Evolutionary conservation across 1,140 invertebrate species (phyloP).

Genomic region (Drosophila cardini): DNA sequence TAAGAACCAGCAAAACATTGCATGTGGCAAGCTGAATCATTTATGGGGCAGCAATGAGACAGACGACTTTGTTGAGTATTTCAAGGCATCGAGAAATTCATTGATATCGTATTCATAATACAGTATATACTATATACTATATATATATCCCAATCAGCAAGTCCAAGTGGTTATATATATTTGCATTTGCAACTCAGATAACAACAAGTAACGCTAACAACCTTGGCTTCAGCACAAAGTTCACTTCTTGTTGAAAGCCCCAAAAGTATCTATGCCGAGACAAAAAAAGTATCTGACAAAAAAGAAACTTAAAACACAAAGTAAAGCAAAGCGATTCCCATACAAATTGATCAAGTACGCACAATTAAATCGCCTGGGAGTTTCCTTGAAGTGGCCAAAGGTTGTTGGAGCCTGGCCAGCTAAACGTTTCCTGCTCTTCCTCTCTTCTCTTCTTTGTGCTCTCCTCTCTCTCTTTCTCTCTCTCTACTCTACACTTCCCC

Average conservation of each 20-base stretch:
- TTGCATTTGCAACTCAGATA: neutral
- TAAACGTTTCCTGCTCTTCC: conserved; percentile 53
- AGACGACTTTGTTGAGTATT: neutral
- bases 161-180: neutral
- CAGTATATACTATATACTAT: conserved; percentile 4
- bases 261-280: neutral
- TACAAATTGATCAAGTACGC: conserved; percentile 57
- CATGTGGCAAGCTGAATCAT: conserved; percentile 21
- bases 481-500: neutral
- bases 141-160: neutral
- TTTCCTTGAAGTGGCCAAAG: conserved; percentile 12
- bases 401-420: conserved; percentile 17
- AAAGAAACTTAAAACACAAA: conserved; percentile 5
- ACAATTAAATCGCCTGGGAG: conserved; percentile 72
- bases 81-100: conserved; percentile 12
- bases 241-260: neutral
- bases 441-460: neutral
- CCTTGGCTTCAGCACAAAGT: neutral
- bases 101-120: neutral
- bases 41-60: conserved; percentile 24
- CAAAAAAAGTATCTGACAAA: neutral
- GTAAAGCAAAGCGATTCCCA: conserved; percentile 14
- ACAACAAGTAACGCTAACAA: neutral
- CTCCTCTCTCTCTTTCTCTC: neutral
- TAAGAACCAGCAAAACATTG: too few species aligned